Evolutionary conservation across 2,888 invertebrate genomes (phyloP).

Genomic region (Nycteola revayana): DNA sequence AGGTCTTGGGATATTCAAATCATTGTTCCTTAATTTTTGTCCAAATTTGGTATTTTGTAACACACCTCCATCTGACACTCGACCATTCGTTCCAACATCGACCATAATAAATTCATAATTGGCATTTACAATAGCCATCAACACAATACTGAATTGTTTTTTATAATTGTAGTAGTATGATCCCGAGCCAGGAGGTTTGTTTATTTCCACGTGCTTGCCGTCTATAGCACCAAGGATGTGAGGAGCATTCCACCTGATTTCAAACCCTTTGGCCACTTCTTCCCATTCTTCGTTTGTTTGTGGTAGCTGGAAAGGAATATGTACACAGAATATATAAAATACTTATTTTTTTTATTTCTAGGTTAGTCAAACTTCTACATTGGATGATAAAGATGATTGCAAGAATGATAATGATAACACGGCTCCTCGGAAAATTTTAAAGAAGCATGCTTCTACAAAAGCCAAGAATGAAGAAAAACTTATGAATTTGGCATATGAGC

Average conservation of each 20-base stretch:
- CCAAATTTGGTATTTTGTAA: constrained; percentile 7
- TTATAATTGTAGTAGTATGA: constrained; percentile 38
- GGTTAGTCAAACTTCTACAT: no score
- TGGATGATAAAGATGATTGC: no score
- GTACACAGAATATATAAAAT: no score
- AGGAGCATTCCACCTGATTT: constrained; percentile 14
- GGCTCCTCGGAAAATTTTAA: no score
- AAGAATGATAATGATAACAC: no score
- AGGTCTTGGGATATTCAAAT: no score
- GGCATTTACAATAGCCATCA: constrained; percentile 27
- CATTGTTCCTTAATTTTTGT: no score
- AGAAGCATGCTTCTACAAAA: no score
- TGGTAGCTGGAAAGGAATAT: background rate
- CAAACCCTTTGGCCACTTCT: constrained; percentile 11
- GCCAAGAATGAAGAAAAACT: no score
- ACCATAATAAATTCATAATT: constrained; percentile 37
- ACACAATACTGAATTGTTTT: constrained; percentile 36
- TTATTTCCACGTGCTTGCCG: constrained; percentile 35
- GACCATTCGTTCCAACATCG: constrained; percentile 11
- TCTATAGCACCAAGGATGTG: constrained; percentile 35
- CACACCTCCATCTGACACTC: constrained; percentile 10
- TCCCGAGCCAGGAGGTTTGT: constrained; percentile 32
- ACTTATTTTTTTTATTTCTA: no score
- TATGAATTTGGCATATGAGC: no score
- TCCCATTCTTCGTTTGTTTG: constrained; percentile 7